Conservation (phyloP, 2,888 invertebrate genomes). For the Spatulosminthurus flaviceps region DNA sequence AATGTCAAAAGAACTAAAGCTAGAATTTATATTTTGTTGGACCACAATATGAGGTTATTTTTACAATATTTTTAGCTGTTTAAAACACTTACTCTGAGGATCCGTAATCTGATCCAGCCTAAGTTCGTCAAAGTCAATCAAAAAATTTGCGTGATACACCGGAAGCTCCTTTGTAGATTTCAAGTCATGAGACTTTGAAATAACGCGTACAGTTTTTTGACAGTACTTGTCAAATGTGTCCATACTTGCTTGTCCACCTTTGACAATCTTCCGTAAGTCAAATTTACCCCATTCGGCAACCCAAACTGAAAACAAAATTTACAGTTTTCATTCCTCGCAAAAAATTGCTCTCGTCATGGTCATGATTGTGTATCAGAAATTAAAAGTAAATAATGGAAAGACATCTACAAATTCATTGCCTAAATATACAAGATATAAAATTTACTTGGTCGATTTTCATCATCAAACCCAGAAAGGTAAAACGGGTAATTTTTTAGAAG, state of each 20-base stretch:
- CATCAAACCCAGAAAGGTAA: constrained; percentile 11
- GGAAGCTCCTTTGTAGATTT: not conserved
- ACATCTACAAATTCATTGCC: not conserved
- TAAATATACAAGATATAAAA: not conserved
- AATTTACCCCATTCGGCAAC: constrained; percentile 15
- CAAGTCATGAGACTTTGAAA: constrained; percentile 9
- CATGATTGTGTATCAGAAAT: no score
- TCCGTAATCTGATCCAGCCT: not conserved
- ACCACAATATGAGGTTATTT: no score
- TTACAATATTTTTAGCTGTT: no score
- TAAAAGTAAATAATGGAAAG: not conserved
- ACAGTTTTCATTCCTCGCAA: not conserved
- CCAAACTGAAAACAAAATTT: constrained; percentile 19
- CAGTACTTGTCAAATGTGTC: not conserved
- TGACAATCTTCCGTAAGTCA: not conserved
- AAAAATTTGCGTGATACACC: not conserved
- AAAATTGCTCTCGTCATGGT: not conserved
- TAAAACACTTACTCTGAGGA: not conserved
- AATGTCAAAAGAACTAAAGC: not conserved
- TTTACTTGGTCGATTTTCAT: constrained; percentile 19
- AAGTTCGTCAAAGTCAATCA: not conserved
- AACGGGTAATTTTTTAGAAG: not conserved
- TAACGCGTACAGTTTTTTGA: not conserved
- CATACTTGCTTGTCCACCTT: not conserved
- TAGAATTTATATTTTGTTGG: no score